Evolutionary conservation across 1,140 invertebrate genomes (phyloP).

Genomic region (Acromyrmex echinatior): DNA sequence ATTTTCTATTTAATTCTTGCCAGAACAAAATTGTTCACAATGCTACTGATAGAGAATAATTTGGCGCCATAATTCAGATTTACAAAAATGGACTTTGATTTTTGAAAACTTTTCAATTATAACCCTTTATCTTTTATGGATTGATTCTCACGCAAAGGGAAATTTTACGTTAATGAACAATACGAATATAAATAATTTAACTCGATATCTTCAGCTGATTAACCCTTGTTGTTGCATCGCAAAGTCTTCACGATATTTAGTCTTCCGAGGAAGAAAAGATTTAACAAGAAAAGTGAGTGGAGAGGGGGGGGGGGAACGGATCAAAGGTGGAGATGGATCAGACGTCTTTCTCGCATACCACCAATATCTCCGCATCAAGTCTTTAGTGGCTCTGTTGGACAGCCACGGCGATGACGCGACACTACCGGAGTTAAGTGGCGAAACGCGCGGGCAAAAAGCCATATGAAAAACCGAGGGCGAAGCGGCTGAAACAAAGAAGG

Average conservation of each 20-base stretch:
- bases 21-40: too few species aligned
- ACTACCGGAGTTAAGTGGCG: constrained; percentile 86
- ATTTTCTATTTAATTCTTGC: too few species aligned
- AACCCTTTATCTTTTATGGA: not conserved
- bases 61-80: too few species aligned
- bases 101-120: too few species aligned
- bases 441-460: constrained; percentile 84
- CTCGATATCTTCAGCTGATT: constrained; percentile 3
- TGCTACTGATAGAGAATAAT: too few species aligned
- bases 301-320: constrained; percentile 47
- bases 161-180: not conserved
- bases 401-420: constrained; percentile 83
- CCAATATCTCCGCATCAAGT: constrained; percentile 71
- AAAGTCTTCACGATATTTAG: constrained; percentile 38
- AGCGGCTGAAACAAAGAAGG: constrained; percentile 85
- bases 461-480: constrained; percentile 80
- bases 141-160: not conserved
- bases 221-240: not conserved
- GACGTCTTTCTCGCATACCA: constrained; percentile 71
- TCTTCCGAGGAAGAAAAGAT: not conserved
- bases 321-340: constrained; percentile 47
- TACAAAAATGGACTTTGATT: too few species aligned
- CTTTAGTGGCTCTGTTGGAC: constrained; percentile 71
- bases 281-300: constrained; percentile 44
- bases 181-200: not conserved